These are phyloP conservation scores for Agraylea sexmaculata DNA, from an alignment of 1,140 invertebrate genomes.

Conservation along the genomic window DNA sequence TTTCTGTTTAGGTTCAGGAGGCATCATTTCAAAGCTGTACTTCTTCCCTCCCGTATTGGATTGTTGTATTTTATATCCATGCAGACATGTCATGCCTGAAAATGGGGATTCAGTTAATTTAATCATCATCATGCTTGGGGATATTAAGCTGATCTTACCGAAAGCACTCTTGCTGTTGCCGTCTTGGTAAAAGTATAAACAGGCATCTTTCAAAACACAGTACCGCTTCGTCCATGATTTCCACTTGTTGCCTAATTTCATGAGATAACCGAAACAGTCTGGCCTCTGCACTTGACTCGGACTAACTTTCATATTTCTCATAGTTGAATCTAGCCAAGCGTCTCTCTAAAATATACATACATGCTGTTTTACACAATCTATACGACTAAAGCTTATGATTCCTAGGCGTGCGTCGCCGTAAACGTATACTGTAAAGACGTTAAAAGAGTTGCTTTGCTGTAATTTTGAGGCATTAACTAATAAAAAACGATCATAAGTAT, in stretches of 20 bases:
- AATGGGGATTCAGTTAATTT: conserved; percentile 15
- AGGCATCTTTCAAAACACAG: conserved; percentile 91
- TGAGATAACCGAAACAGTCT: conserved; percentile 84
- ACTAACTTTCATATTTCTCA: conserved; percentile 54
- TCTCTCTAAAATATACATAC: conserved; percentile 42
- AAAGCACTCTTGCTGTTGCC: conserved; percentile 74
- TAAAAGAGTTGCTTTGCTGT: neutral
- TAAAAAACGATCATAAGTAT: no score
- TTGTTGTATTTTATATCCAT: conserved; percentile 83
- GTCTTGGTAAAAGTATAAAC: conserved; percentile 88
- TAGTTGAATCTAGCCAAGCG: conserved; percentile 37
- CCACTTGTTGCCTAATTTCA: conserved; percentile 66
- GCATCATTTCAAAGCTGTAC: conserved; percentile 83
- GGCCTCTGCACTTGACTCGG: conserved; percentile 62
- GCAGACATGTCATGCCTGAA: conserved; percentile 79
- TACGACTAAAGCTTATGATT: no score
- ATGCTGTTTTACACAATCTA: no score
- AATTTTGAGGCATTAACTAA: no score
- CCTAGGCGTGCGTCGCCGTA: no score
- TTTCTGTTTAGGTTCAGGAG: conserved; percentile 73
- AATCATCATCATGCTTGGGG: neutral
- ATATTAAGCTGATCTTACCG: conserved; percentile 43
- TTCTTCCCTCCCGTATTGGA: conserved; percentile 65
- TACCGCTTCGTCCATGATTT: conserved; percentile 84
- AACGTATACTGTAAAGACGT: neutral